These are phyloP conservation scores for Tetragnatha versicolor DNA, from an alignment of 1,140 invertebrate species.

Conservation along the genomic window DNA sequence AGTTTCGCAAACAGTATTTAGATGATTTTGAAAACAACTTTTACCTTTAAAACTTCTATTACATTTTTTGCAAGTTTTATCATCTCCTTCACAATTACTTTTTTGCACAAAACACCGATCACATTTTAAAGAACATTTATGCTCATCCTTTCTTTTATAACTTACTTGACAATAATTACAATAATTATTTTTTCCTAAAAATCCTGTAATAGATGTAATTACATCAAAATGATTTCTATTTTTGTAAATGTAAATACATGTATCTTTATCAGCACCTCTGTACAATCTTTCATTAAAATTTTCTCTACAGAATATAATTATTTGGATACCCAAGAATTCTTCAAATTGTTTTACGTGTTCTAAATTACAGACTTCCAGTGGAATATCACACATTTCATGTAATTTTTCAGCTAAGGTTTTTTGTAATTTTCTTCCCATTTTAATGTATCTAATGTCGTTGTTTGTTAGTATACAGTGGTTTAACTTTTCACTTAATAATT, in stretches of 20 bases:
- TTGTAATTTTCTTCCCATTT: not conserved
- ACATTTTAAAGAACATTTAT: slow-evolving; percentile 13
- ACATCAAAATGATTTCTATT: slow-evolving; percentile 3
- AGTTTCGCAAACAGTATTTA: not conserved
- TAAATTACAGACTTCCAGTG: not conserved
- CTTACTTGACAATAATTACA: not conserved
- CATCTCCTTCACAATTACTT: not conserved
- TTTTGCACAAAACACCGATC: not conserved
- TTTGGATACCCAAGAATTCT: slow-evolving; percentile 15
- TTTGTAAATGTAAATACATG: not conserved
- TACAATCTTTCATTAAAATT: slow-evolving; percentile 5
- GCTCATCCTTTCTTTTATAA: not conserved
- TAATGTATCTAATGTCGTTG: not conserved
- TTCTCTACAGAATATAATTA: slow-evolving; percentile 12
- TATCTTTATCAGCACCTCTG: not conserved
- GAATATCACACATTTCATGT: not conserved
- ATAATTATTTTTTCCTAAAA: slow-evolving; percentile 14
- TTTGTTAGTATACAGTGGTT: not conserved
- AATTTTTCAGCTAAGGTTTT: not conserved
- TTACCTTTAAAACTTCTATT: not conserved
- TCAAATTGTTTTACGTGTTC: not conserved
- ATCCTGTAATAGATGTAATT: slow-evolving; percentile 3
- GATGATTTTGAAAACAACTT: slow-evolving; percentile 12
- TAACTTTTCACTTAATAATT: slow-evolving; percentile 3
- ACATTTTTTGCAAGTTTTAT: not conserved